phyloP scores from a whole-genome alignment of 23 tunicate genomes.

The Aplidium turbinatum region DNA sequence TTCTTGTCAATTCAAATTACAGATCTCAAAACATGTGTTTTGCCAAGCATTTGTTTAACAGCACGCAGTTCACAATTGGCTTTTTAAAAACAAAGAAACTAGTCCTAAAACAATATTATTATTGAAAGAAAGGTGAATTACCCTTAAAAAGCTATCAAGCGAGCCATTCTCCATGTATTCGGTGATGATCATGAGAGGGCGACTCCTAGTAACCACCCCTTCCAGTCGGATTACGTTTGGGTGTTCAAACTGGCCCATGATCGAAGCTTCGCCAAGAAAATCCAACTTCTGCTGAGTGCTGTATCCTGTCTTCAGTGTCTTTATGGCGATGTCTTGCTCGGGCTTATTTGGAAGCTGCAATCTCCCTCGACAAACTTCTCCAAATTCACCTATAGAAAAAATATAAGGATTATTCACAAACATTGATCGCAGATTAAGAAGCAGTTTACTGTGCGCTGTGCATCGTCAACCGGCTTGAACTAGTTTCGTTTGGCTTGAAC shows the following conservation, averaged over 20 bases:
- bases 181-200: conserved; percentile 93
- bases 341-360: conserved; percentile 12
- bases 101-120: no score
- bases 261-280: conserved; percentile 88
- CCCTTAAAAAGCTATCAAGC: conserved; percentile 79
- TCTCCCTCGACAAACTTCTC: conserved; percentile 83
- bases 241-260: conserved; percentile 96
- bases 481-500: no score
- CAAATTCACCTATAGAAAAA: conserved; percentile 76
- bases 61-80: no score
- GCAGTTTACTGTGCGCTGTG: no score
- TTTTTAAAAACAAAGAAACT: no score
- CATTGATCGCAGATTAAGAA: no score
- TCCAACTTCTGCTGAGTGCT: conserved; percentile 84
- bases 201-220: conserved; percentile 92
- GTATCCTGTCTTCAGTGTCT: conserved; percentile 77
- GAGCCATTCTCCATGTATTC: conserved; percentile 99
- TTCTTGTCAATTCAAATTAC: no score
- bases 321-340: conserved; percentile 76
- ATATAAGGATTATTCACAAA: no score
- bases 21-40: no score
- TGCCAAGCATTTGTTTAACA: no score
- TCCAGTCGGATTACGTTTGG: conserved; percentile 91
- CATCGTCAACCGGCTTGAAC: no score
- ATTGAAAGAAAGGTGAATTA: conserved; percentile 42